Conservation (phyloP, 2,113 vertebrate species). For the Chroicocephalus ridibundus region DNA sequence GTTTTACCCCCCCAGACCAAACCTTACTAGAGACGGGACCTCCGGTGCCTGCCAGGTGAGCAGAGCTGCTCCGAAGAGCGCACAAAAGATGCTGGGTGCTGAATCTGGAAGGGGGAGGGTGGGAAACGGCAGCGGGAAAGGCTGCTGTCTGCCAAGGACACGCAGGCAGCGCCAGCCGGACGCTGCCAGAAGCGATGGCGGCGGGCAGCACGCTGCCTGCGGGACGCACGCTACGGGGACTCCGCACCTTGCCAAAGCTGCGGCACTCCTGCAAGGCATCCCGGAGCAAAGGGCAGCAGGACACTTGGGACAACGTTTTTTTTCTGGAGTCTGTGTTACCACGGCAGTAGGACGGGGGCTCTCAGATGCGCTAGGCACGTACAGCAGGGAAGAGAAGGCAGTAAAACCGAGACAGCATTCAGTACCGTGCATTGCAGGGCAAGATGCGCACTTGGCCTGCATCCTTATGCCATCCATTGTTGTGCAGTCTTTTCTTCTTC, state of each 20-base stretch:
- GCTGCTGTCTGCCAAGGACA: neutral
- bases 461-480: neutral
- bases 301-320: neutral
- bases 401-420: neutral
- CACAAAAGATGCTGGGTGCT: neutral
- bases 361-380: neutral
- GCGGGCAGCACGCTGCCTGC: neutral
- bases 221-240: no score
- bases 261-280: neutral
- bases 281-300: neutral
- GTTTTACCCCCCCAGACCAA: neutral
- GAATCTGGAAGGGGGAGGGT: neutral
- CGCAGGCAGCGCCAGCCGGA: neutral
- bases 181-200: neutral
- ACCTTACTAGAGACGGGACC: neutral
- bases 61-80: neutral
- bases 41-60: neutral
- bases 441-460: neutral
- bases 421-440: neutral
- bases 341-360: neutral
- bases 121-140: no score
- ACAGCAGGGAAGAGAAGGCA: neutral
- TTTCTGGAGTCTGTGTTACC: neutral
- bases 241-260: no score
- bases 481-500: neutral